Base-by-base conservation (phyloP, 2,888 invertebrate species). In the Junonia oenone region DNA sequence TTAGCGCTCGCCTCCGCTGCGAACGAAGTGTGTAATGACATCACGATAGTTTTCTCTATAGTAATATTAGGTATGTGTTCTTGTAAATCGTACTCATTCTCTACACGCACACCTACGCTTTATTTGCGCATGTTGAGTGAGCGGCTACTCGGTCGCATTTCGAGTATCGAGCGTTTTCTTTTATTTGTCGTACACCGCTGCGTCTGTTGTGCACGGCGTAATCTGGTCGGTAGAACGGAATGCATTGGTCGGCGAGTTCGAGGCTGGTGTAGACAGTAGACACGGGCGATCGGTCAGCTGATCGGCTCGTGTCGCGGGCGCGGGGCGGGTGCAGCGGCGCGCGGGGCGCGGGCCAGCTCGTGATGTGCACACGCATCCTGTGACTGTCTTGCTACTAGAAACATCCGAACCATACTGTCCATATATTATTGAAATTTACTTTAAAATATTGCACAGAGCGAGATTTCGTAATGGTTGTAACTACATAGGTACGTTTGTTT, bases 221-320 rank as follows among this genome's bases (percentile, higher is more conserved):
- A 68, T 64, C 68, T 73, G 72, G 71, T 74, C 76, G 71, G 73
- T 69, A 71, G 67, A 69, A 72, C 75, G 73, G 78, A 77, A 78
- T 79, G 81, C 80, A 78, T 73, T 69, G 69, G 64, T 64, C 63
- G 68, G 64, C 67, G 70, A 65, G 62, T 65, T 70, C 72, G 68
- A 69, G 67, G 72, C 69, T 69, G 75, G 68, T 26, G 8, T 22
- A 6, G 43, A 22, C 67, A 63, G 8, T 22, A 6, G 43, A 22
- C 67, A 63, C 72, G 75, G 69, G 51, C 45, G 71, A 65, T 62
- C 79, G 77, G 86, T 86, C 87, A 87, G 87, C 88, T 87, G 88
- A 86, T 87, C 80, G 78, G 57, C 73, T 75, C 78, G 81, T 72
- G 78, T 66, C 63, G 63, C 58, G 57, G 58, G 54, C 38, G 62